These are phyloP conservation scores for Aporophyla nigra DNA, from an alignment of 2,888 invertebrate species.

Conservation along the genomic window DNA sequence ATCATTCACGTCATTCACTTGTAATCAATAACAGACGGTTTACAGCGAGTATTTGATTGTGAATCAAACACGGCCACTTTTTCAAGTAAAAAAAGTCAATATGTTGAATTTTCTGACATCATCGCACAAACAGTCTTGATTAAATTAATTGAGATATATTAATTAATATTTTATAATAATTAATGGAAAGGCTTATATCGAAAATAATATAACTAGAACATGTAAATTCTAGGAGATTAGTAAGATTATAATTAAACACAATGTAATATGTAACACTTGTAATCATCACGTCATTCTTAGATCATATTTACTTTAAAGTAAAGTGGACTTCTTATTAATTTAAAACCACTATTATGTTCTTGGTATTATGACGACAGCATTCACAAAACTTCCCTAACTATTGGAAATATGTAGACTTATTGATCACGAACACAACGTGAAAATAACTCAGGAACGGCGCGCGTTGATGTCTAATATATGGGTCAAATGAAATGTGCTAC, in stretches of 20 bases:
- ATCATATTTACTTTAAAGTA: background rate
- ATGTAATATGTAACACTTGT: background rate
- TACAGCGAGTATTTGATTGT: constrained; percentile 28
- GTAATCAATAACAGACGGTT: constrained; percentile 43
- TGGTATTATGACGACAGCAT: constrained; percentile 17
- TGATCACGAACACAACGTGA: background rate
- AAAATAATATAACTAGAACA: background rate
- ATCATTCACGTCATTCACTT: too few relatives aligned
- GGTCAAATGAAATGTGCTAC: constrained; percentile 63
- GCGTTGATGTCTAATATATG: constrained; percentile 88
- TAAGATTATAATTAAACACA: background rate
- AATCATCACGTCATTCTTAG: constrained; percentile 33
- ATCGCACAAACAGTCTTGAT: constrained; percentile 22
- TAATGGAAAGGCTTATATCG: background rate
- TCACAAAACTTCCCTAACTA: background rate
- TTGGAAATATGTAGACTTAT: constrained; percentile 17
- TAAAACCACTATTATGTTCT: constrained; percentile 15
- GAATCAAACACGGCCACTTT: constrained; percentile 12
- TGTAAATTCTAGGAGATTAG: background rate
- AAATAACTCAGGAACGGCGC: constrained; percentile 63
- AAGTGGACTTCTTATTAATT: constrained; percentile 5
- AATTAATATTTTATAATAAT: constrained; percentile 9
- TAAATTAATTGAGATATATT: constrained; percentile 14
- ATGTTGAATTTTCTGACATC: constrained; percentile 38
- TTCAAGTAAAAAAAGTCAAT: constrained; percentile 12